phyloP scores from a whole-genome alignment of 64 coral and sea anemone genomes.

The Dendronephthya gigantea region DNA sequence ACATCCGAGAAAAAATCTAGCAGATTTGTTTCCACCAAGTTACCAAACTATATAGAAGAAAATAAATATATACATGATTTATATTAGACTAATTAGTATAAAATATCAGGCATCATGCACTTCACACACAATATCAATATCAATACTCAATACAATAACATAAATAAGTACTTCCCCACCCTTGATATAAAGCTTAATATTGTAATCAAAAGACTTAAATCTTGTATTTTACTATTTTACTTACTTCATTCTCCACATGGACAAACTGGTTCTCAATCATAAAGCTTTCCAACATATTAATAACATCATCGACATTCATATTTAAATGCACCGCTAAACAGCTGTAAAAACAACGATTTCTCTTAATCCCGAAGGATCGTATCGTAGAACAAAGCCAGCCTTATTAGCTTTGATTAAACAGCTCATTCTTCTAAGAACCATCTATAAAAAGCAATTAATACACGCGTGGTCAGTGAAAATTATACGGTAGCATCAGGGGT shows the following conservation, averaged over 20 bases:
- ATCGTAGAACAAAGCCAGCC: neutral
- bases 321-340: neutral
- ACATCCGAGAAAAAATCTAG: neutral
- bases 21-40: neutral
- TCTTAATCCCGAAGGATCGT: neutral
- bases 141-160: too few species aligned
- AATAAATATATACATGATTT: neutral
- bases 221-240: too few species aligned
- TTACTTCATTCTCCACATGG: neutral
- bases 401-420: neutral
- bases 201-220: neutral
- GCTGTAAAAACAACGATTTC: neutral
- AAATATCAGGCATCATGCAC: neutral
- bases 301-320: neutral
- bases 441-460: neutral
- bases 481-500: too few species aligned
- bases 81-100: neutral
- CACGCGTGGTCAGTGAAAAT: too few species aligned
- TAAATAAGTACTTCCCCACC: too few species aligned
- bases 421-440: neutral
- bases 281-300: neutral
- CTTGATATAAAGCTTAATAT: neutral
- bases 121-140: neutral
- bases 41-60: neutral
- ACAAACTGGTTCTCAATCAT: slow-evolving; percentile 1